Conservation (phyloP, 1,140 invertebrate species). For the Aphelenchoides fujianensis region DNA sequence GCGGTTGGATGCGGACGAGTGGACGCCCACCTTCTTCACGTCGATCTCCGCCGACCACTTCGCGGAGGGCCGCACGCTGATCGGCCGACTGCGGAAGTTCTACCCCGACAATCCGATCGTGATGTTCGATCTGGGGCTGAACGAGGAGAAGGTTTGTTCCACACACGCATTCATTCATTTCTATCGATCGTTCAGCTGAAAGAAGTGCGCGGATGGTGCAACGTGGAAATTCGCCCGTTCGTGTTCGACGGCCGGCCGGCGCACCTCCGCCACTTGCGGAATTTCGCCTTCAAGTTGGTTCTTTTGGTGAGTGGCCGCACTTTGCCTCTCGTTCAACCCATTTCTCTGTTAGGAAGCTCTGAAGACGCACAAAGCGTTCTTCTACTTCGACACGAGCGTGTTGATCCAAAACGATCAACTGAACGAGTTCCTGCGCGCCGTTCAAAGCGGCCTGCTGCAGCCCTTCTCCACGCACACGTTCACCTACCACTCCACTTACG, state of each 20-base stretch:
- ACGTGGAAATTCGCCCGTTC: conserved; percentile 1
- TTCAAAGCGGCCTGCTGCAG: not conserved
- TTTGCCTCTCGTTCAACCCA: not conserved
- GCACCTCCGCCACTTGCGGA: conserved; percentile 8
- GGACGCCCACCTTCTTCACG: conserved; percentile 15
- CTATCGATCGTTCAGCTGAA: not conserved
- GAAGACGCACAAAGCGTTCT: conserved; percentile 2
- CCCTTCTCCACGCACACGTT: not conserved
- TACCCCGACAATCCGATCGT: conserved; percentile 2
- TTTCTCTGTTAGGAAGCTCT: conserved; percentile 13
- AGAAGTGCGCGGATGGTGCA: conserved; percentile 2
- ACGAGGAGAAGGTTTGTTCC: not conserved
- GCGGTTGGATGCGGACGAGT: not conserved
- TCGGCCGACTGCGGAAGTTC: not conserved
- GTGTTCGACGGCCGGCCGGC: not conserved
- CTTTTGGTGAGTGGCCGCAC: not conserved
- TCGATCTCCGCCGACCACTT: conserved; percentile 3
- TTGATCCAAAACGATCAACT: not conserved
- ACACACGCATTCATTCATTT: not conserved
- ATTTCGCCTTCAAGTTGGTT: conserved; percentile 15
- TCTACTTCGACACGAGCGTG: conserved; percentile 15
- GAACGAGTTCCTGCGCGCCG: not conserved
- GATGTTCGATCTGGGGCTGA: conserved; percentile 7
- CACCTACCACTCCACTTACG: not conserved
- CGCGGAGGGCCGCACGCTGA: not conserved